Conservation (phyloP, 2,113 vertebrate genomes). For the Seriola aureovittata region DNA sequence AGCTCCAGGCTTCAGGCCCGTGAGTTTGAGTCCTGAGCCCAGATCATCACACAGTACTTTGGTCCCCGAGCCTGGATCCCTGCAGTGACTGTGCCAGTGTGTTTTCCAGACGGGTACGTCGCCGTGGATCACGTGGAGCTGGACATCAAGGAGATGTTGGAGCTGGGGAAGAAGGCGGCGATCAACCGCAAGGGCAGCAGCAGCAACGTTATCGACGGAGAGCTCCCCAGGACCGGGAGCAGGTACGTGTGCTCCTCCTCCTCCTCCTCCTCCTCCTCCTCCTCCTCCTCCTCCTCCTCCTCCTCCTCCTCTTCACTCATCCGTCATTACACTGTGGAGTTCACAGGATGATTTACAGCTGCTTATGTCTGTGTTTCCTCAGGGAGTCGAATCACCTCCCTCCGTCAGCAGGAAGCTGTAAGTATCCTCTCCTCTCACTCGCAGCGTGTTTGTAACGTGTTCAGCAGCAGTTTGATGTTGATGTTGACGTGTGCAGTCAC, state of each 20-base stretch:
- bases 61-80: neutral
- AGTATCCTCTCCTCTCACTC: slow-evolving; percentile 45
- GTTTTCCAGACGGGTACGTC: slow-evolving; percentile 80
- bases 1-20: no score
- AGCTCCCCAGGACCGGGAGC: slow-evolving; percentile 35
- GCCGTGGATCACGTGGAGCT: slow-evolving; percentile 74
- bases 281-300: neutral
- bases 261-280: no score
- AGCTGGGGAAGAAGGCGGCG: slow-evolving; percentile 64
- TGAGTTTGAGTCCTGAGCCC: no score
- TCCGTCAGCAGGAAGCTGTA: slow-evolving; percentile 76
- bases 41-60: no score
- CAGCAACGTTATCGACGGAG: slow-evolving; percentile 30
- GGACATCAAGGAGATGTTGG: slow-evolving; percentile 79
- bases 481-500: slow-evolving; percentile 78
- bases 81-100: neutral
- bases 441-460: neutral
- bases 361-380: neutral
- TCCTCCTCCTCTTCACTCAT: neutral
- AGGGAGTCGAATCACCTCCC: slow-evolving; percentile 74
- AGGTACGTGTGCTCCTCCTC: slow-evolving; percentile 50
- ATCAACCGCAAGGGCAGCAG: slow-evolving; percentile 20
- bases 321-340: neutral
- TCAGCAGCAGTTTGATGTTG: slow-evolving; percentile 17
- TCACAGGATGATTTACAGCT: neutral